A percentile compares a stretch with the other conserved stretches of the same genome.
Evolutionary conservation across 2,797 vertebrate genomes (phyloP).

Genomic region (Tragelaphus eurycerus): DNA sequence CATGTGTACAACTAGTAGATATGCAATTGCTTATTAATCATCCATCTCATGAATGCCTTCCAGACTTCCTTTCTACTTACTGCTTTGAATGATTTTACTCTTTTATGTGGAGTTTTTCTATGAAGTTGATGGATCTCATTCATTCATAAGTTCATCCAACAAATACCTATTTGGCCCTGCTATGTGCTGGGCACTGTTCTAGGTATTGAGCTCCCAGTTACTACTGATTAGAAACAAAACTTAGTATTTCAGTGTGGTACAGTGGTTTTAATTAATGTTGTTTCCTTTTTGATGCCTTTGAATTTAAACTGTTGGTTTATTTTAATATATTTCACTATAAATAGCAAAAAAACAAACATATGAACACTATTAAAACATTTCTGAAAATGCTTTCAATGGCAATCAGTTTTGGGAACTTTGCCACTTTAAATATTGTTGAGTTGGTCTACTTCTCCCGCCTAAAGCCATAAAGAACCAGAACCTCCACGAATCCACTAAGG

Average conservation of each 20-base stretch:
- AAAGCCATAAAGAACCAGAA: neutral
- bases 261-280: neutral
- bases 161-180: neutral
- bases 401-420: neutral
- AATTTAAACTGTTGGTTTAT: conserved; percentile 10
- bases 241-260: neutral
- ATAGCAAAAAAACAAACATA: neutral
- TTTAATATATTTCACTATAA: neutral
- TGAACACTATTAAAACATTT: neutral
- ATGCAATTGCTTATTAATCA: neutral
- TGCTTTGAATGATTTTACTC: neutral
- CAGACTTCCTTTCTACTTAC: neutral
- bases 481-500: neutral
- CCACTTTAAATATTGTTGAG: neutral
- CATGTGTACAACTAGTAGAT: neutral
- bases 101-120: neutral
- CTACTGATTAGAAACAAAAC: neutral
- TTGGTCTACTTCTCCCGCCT: neutral
- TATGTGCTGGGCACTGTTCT: neutral
- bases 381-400: neutral
- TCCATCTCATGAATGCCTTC: neutral
- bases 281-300: conserved; percentile 4
- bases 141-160: neutral
- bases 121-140: neutral
- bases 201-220: neutral